phyloP scores from a whole-genome alignment of 2,113 vertebrate genomes.

The Notothenia rossii region DNA sequence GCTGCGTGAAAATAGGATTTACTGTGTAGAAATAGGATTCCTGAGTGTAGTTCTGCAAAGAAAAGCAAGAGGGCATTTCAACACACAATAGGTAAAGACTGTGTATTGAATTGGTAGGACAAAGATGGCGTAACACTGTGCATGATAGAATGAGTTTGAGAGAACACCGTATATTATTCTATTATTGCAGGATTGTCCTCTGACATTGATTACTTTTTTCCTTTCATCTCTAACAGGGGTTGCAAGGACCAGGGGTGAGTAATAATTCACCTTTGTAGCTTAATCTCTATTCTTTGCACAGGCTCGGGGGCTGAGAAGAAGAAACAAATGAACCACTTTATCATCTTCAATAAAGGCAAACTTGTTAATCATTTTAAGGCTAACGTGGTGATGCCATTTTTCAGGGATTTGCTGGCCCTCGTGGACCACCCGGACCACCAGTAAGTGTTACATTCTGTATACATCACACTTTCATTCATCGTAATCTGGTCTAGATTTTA shows the following conservation, averaged over 20 bases:
- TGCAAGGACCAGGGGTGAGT: constrained; percentile 93
- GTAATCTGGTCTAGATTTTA: background rate
- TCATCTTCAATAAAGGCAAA: constrained; percentile 38
- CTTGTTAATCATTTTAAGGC: constrained; percentile 13
- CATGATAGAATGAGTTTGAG: background rate
- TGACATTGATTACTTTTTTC: constrained; percentile 51
- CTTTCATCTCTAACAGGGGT: constrained; percentile 84
- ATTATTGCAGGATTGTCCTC: constrained; percentile 17
- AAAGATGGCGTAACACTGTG: constrained; percentile 8
- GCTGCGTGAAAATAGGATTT: constrained; percentile 37
- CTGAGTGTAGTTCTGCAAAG: constrained; percentile 26
- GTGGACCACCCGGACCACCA: constrained; percentile 91
- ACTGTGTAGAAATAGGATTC: constrained; percentile 30
- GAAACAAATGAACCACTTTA: constrained; percentile 4
- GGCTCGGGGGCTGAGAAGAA: background rate
- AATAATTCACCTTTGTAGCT: constrained; percentile 54
- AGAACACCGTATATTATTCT: background rate
- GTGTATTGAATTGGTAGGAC: constrained; percentile 7
- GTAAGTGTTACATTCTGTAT: constrained; percentile 82
- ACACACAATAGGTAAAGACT: constrained; percentile 24
- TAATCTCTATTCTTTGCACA: constrained; percentile 20
- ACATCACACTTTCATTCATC: background rate
- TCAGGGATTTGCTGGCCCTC: constrained; percentile 91
- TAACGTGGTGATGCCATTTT: constrained; percentile 31
- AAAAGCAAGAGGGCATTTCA: constrained; percentile 12